Base-by-base conservation (phyloP, 2,888 invertebrate species). In the Megaustenia siamemsis region DNA sequence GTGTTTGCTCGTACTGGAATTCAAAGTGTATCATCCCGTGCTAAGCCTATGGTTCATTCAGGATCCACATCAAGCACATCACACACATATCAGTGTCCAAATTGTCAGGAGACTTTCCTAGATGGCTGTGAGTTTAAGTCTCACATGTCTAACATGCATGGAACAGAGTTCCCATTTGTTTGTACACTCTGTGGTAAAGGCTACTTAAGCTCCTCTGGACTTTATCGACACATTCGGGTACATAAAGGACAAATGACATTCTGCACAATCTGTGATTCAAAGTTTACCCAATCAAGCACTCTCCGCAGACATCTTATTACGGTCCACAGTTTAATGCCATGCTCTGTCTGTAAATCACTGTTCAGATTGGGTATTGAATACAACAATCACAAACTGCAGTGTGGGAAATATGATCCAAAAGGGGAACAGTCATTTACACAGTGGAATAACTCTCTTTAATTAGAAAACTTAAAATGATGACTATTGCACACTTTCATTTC, bases 101-200 rank as follows among this genome's bases (percentile, higher is more conserved):
- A 43, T 38, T 82, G 82, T 28, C 73, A 49, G 53, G 82, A 71
- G 73, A 43, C 24, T 28, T n/a, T 81, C 38, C 18, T 56, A 32
- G 60, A 53, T n/a, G 35, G n/a, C 40, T 53, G 69, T 43, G n/a
- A 40, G 18, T 77, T 81, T 24, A 60, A 81, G 77, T 53, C 63
- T 12, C 85, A 85, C 60, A 68, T 85, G 73, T 71, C 79, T 24
- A 18, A 35, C 4, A 38, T 68, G 49, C 85, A 85, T 76, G 81
- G 73, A 8, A 53, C 68, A 12, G 73, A 53, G 28, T 66, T 85
- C 81, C 81, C 85, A n/a, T 85, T 68, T 68, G 32, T 76, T 38
- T 85, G 85, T 43, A 8, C 69, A n/a, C 49, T 81, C 5, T 85
- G 85, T 77, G 85, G 85, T 15, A 85, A 80, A 28, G 81, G 85